Conservation (phyloP, 2,797 vertebrate species). For the Gouania willdenowi region DNA sequence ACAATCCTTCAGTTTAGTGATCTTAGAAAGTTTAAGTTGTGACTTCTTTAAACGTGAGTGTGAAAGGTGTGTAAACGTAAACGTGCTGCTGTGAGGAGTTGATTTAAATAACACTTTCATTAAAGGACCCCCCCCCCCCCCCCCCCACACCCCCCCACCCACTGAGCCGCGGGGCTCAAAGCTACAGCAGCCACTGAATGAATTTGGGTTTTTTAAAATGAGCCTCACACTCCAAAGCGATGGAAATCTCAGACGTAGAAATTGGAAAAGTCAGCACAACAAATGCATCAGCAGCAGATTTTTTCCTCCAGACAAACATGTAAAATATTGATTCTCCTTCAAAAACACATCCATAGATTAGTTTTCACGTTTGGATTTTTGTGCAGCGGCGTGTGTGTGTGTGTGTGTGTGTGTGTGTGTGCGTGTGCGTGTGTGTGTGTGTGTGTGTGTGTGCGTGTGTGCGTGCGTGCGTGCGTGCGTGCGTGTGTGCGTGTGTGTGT, state of each 20-base stretch:
- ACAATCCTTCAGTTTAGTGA: not conserved
- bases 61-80: too few species aligned
- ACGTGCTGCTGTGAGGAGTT: constrained; percentile 46
- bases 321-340: constrained; percentile 63
- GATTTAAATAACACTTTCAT: constrained; percentile 75
- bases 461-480: too few species aligned
- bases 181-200: constrained; percentile 59
- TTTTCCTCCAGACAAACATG: constrained; percentile 69
- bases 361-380: too few species aligned
- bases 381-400: too few species aligned
- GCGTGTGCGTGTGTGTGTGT: too few species aligned
- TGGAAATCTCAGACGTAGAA: constrained; percentile 73
- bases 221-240: constrained; percentile 62
- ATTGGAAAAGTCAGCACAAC: constrained; percentile 70
- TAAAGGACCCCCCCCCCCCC: too few species aligned
- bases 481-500: too few species aligned
- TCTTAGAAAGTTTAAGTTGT: too few species aligned
- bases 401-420: too few species aligned
- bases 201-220: constrained; percentile 72
- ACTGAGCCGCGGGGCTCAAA: constrained; percentile 50
- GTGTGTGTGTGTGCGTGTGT: too few species aligned
- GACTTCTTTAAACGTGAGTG: too few species aligned
- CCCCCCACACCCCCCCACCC: constrained; percentile 48
- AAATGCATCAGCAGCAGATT: constrained; percentile 65
- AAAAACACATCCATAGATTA: too few species aligned